Percentiles rank a stretch among this genome's conserved stretches.
These are phyloP conservation scores for Corythornis cristatus DNA, from an alignment of 2,113 vertebrate genomes.

Conservation along the genomic window DNA sequence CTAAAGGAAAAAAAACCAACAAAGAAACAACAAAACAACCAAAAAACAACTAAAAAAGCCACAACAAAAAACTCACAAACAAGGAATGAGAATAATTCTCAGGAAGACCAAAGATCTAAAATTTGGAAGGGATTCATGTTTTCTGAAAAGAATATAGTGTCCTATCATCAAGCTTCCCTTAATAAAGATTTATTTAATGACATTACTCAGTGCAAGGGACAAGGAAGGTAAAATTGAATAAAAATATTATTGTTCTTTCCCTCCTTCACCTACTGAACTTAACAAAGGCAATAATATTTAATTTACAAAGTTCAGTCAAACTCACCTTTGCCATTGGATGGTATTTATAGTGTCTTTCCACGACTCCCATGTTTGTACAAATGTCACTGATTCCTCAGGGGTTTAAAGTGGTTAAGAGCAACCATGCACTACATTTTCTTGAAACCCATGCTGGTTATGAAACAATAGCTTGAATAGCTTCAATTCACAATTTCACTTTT, in stretches of 20 bases:
- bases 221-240: conserved; percentile 8
- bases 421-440: neutral
- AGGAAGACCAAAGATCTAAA: neutral
- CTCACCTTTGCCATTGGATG: conserved; percentile 9
- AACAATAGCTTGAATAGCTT: neutral
- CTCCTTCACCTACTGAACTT: conserved; percentile 25
- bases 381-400: conserved; percentile 15
- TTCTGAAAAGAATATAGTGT: neutral
- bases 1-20: neutral
- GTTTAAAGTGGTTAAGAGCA: neutral
- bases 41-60: too few relatives aligned
- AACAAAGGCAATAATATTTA: conserved; percentile 29
- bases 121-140: neutral
- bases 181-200: neutral
- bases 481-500: neutral
- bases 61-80: neutral
- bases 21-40: too few relatives aligned
- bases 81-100: neutral
- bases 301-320: conserved; percentile 46
- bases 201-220: neutral
- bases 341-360: neutral
- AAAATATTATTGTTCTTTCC: conserved; percentile 7
- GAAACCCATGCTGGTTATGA: neutral
- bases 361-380: neutral
- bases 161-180: neutral